Evolutionary conservation across 2,113 vertebrate genomes (phyloP).

Genomic region (Apodemus sylvaticus): DNA sequence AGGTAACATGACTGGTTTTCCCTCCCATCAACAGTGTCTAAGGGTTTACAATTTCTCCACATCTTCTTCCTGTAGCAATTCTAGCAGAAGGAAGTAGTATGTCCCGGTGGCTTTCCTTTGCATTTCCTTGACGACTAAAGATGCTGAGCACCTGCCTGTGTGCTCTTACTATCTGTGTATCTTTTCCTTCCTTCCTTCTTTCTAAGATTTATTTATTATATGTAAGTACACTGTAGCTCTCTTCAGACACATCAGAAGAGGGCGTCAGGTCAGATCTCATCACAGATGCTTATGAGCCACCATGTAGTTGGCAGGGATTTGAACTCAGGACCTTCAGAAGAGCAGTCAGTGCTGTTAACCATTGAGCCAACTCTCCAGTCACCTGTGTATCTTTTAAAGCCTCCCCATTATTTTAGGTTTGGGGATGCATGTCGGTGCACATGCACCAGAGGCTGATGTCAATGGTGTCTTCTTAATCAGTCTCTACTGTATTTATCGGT

Average conservation of each 20-base stretch:
- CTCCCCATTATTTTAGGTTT: neutral
- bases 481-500: neutral
- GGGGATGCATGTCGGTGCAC: neutral
- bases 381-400: neutral
- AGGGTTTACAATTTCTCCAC: neutral
- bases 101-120: neutral
- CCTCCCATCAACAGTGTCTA: neutral
- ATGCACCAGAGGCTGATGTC: neutral
- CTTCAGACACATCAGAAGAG: too few species aligned
- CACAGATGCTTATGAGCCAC: too few species aligned
- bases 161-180: neutral
- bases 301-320: too few species aligned
- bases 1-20: fast-evolving
- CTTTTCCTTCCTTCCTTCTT: neutral
- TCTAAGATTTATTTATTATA: too few species aligned
- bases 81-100: fast-evolving
- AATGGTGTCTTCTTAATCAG: neutral
- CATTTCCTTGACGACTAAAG: neutral
- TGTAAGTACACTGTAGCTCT: too few species aligned
- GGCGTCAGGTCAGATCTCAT: too few species aligned
- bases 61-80: neutral
- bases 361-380: too few species aligned
- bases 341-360: too few species aligned
- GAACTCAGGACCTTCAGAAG: too few species aligned
- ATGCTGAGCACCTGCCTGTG: neutral